phyloP scores from a whole-genome alignment of 1,140 invertebrate species.

The Aphaenogaster ashmeadi region DNA sequence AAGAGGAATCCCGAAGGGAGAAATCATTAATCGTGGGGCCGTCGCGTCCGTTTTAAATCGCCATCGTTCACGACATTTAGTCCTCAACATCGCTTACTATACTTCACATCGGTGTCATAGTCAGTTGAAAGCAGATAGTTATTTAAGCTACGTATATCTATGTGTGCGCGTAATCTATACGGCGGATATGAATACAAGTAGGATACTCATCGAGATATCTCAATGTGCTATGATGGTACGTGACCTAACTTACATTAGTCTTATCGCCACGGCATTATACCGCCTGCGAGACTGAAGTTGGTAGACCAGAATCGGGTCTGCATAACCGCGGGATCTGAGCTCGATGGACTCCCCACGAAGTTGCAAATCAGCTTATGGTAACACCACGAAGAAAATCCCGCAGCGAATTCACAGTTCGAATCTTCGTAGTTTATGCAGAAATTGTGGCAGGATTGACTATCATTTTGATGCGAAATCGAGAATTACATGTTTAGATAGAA shows the following conservation, averaged over 20 bases:
- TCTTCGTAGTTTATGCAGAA: conserved; percentile 31
- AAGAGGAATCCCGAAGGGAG: background rate
- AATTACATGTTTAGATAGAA: background rate
- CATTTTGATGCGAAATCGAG: background rate
- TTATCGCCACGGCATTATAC: conserved; percentile 65
- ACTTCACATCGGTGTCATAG: background rate
- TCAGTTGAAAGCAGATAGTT: conserved; percentile 9
- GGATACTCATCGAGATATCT: conserved; percentile 66
- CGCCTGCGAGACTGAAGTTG: conserved; percentile 52
- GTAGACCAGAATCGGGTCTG: conserved; percentile 67
- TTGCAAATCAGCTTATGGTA: conserved; percentile 60
- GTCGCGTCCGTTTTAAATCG: background rate
- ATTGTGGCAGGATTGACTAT: conserved; percentile 10
- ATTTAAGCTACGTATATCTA: background rate
- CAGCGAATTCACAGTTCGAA: conserved; percentile 30
- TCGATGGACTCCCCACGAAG: conserved; percentile 60
- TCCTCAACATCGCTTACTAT: background rate
- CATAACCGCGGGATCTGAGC: conserved; percentile 60
- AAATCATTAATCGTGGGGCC: background rate
- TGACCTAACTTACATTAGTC: conserved; percentile 74
- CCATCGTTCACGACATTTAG: background rate
- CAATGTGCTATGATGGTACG: conserved; percentile 66
- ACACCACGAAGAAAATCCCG: conserved; percentile 49
- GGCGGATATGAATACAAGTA: conserved; percentile 33
- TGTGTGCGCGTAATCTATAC: conserved; percentile 23